These are phyloP conservation scores for Microplitis mediator DNA, from an alignment of 1,140 invertebrate genomes.

Conservation along the genomic window DNA sequence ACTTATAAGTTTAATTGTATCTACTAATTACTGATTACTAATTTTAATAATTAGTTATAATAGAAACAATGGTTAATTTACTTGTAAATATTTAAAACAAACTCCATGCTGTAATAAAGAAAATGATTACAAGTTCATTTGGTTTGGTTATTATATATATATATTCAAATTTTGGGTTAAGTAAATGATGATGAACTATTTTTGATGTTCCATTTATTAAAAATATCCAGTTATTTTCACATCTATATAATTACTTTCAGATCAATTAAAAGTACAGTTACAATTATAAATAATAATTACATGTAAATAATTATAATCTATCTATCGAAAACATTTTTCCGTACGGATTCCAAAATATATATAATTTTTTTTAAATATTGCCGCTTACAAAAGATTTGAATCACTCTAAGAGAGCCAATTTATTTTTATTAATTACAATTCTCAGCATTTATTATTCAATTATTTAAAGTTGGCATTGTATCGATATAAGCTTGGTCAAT, in stretches of 20 bases:
- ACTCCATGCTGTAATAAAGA: slow-evolving; percentile 34
- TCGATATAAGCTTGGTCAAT: too few species aligned
- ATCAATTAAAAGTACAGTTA: slow-evolving; percentile 31
- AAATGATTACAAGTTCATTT: slow-evolving; percentile 22
- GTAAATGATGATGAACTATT: not conserved
- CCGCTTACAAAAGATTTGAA: slow-evolving; percentile 52
- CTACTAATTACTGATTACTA: slow-evolving; percentile 28
- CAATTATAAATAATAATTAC: too few species aligned
- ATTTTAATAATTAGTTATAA: slow-evolving; percentile 31
- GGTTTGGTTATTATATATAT: not conserved
- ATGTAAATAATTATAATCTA: slow-evolving; percentile 37
- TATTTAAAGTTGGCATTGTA: not conserved
- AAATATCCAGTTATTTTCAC: slow-evolving; percentile 61
- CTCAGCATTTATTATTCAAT: not conserved
- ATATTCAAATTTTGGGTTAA: not conserved
- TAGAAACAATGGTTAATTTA: slow-evolving; percentile 24
- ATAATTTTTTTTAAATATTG: slow-evolving; percentile 35
- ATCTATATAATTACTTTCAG: slow-evolving; percentile 57
- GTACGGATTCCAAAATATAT: slow-evolving; percentile 56
- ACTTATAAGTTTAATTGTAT: slow-evolving; percentile 35
- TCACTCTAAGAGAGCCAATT: slow-evolving; percentile 34
- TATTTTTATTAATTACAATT: slow-evolving; percentile 2
- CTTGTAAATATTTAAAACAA: slow-evolving; percentile 32
- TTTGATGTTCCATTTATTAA: slow-evolving; percentile 60
- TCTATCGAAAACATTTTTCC: slow-evolving; percentile 45